A percentile compares a stretch with the other conserved stretches of the same genome.
Conservation (phyloP, 1,140 invertebrate genomes). For the Sminthurinus signatus region DNA sequence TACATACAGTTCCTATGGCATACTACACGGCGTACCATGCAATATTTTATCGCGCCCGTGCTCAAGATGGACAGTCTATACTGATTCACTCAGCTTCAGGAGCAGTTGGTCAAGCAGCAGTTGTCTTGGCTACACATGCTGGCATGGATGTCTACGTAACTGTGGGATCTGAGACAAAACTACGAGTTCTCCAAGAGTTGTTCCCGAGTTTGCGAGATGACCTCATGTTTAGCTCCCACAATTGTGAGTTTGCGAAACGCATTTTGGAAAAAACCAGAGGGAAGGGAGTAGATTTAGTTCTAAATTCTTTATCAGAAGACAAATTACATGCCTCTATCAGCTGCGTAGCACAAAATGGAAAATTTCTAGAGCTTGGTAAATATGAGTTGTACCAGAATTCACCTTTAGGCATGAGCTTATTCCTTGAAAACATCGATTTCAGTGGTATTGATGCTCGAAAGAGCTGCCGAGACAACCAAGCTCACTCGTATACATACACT, state of each 20-base stretch:
- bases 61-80: slow-evolving; percentile 74
- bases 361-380: slow-evolving; percentile 62
- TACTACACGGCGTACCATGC: slow-evolving; percentile 90
- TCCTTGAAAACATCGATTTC: slow-evolving; percentile 92
- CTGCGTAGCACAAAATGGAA: slow-evolving; percentile 60
- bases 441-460: slow-evolving; percentile 85
- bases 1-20: slow-evolving; percentile 77
- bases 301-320: slow-evolving; percentile 72
- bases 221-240: slow-evolving; percentile 66
- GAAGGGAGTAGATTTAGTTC: slow-evolving; percentile 64
- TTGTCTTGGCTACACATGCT: slow-evolving; percentile 57
- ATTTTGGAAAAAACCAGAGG: slow-evolving; percentile 56
- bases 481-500: too few species aligned
- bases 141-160: slow-evolving; percentile 65
- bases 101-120: slow-evolving; percentile 73
- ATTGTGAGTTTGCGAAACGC: slow-evolving; percentile 60
- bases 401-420: slow-evolving; percentile 79
- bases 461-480: neutral
- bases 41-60: slow-evolving; percentile 70
- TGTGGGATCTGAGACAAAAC: slow-evolving; percentile 63
- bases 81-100: slow-evolving; percentile 92
- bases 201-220: slow-evolving; percentile 59
- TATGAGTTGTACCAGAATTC: slow-evolving; percentile 51
- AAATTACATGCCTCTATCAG: slow-evolving; percentile 60
- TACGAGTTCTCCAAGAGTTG: slow-evolving; percentile 56